Conservation (phyloP, 2,888 invertebrate species). For the Sminthurinus aureus region DNA sequence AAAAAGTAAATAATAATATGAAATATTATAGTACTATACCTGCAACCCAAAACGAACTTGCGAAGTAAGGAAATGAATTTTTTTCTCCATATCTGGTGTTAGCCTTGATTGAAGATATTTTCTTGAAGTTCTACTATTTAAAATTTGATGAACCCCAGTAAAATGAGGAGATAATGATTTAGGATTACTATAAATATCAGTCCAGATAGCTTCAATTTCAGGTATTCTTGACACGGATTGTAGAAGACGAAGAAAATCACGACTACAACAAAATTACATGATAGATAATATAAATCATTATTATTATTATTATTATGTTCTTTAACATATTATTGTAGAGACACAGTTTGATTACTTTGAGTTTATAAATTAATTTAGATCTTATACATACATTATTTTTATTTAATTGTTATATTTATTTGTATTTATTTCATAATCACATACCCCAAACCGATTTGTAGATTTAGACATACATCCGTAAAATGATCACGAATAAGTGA, state of each 20-base stretch:
- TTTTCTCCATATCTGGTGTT: constrained; percentile 92
- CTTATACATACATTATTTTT: no score
- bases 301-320: no score
- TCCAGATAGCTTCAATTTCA: constrained; percentile 88
- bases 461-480: constrained; percentile 78
- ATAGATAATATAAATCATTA: no score
- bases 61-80: constrained; percentile 84
- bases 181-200: constrained; percentile 80
- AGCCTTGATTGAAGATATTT: constrained; percentile 83
- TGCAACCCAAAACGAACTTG: constrained; percentile 89
- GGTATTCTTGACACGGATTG: constrained; percentile 89
- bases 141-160: constrained; percentile 79
- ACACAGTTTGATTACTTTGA: no score
- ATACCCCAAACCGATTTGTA: constrained; percentile 73
- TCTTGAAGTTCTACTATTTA: constrained; percentile 85
- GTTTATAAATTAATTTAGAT: no score
- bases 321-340: no score
- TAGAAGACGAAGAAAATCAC: constrained; percentile 85
- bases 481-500: constrained; percentile 86
- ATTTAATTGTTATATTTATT: no score
- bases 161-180: constrained; percentile 79
- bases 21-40: no score
- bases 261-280: no score
- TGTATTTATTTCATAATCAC: no score
- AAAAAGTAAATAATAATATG: no score